Evolutionary conservation across 2,888 invertebrate genomes (phyloP).

Genomic region (Neoascia interrupta): DNA sequence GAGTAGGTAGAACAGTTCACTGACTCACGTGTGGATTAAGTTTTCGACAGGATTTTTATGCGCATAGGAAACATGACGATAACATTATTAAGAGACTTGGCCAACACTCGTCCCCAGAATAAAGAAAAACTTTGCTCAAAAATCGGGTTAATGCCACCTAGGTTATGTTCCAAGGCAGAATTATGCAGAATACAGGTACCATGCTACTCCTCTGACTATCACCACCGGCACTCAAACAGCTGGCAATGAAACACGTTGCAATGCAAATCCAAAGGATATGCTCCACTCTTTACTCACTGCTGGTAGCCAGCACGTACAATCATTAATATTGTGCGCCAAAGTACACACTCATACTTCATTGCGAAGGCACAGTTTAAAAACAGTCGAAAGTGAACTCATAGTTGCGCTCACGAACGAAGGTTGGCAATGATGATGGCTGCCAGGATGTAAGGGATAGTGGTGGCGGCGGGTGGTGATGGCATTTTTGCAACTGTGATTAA

Average conservation of each 20-base stretch:
- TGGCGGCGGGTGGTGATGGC: constrained; percentile 62
- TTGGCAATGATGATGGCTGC: constrained; percentile 21
- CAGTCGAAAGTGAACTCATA: constrained; percentile 44
- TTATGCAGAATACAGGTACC: constrained; percentile 57
- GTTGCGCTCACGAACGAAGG: not conserved
- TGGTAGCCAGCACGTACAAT: constrained; percentile 63
- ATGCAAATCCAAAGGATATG: constrained; percentile 56
- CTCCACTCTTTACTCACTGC: not conserved
- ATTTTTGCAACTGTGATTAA: constrained; percentile 74
- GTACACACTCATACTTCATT: constrained; percentile 18
- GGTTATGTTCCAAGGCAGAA: constrained; percentile 40
- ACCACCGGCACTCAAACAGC: constrained; percentile 25
- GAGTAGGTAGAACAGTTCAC: constrained; percentile 48
- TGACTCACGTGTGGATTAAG: constrained; percentile 69
- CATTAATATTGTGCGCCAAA: constrained; percentile 65
- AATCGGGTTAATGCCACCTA: constrained; percentile 41
- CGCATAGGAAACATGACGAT: constrained; percentile 59
- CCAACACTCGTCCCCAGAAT: constrained; percentile 7
- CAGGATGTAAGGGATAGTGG: constrained; percentile 36
- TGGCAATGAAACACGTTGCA: constrained; percentile 46
- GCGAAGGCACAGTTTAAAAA: not conserved
- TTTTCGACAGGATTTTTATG: constrained; percentile 67
- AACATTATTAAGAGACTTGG: constrained; percentile 46
- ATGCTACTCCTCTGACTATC: not conserved
- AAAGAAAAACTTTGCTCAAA: constrained; percentile 12